Conservation (phyloP, 2,888 invertebrate genomes). For the Brachyopa scutellaris region DNA sequence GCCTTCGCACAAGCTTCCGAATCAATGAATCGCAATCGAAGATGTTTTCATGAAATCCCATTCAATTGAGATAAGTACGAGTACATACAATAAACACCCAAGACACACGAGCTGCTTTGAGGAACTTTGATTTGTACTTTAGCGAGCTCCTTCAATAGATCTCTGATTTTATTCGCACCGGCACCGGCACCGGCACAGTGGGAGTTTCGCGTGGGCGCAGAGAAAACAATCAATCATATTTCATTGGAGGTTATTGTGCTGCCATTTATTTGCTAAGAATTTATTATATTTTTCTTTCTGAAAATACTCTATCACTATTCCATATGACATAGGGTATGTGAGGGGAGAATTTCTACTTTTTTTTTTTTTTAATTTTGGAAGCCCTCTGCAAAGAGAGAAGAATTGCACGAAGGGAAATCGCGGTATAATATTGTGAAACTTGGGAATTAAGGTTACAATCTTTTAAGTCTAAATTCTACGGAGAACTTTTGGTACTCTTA, state of each 20-base stretch:
- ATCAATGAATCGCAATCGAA: conserved; percentile 49
- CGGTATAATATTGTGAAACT: too few species aligned
- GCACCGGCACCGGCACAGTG: neutral
- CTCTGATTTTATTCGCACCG: too few species aligned
- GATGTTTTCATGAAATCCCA: conserved; percentile 29
- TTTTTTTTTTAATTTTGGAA: too few species aligned
- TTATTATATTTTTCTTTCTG: neutral
- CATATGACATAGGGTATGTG: too few species aligned
- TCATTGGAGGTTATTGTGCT: conserved; percentile 46
- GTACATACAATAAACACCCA: conserved; percentile 8
- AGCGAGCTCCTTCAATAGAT: conserved; percentile 32
- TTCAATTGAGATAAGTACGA: conserved; percentile 44
- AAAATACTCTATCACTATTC: too few species aligned
- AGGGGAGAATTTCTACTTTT: too few species aligned
- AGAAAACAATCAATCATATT: conserved; percentile 54
- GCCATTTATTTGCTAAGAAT: conserved; percentile 19
- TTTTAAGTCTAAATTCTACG: too few species aligned
- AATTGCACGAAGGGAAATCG: too few species aligned
- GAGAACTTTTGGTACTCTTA: too few species aligned
- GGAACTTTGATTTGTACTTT: conserved; percentile 22
- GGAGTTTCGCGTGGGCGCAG: conserved; percentile 7
- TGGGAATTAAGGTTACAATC: too few species aligned
- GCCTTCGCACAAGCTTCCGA: conserved; percentile 6
- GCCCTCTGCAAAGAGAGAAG: too few species aligned
- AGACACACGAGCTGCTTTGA: neutral